A percentile compares a stretch with the other conserved stretches of the same genome.
These are phyloP conservation scores for Egretta garzetta DNA, from an alignment of 2,113 vertebrate species.

Conservation along the genomic window DNA sequence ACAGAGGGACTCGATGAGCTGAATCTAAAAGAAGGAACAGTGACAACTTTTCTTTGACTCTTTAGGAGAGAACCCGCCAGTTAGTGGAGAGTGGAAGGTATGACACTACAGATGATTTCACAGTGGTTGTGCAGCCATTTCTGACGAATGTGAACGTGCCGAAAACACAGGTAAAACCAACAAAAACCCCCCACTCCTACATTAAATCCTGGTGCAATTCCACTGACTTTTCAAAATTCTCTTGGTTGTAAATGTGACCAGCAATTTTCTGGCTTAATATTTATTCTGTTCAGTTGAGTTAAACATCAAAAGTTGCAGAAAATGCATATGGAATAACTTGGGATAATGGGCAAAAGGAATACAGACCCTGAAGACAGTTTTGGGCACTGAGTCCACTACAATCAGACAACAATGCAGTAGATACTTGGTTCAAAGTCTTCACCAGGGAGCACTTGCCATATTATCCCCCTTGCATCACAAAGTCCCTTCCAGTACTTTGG, in stretches of 20 bases:
- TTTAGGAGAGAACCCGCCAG: conserved; percentile 58
- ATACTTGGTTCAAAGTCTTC: background rate
- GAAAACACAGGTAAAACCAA: conserved; percentile 68
- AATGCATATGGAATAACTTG: background rate
- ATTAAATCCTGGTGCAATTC: background rate
- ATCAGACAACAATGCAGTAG: background rate
- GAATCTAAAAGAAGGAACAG: background rate
- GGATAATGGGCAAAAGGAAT: background rate
- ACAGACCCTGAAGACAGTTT: background rate
- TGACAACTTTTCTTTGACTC: background rate
- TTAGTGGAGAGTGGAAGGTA: conserved; percentile 74
- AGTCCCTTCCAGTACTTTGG: background rate
- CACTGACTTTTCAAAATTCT: background rate
- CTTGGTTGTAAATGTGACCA: background rate
- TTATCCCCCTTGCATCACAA: background rate
- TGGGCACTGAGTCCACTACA: background rate
- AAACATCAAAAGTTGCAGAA: background rate
- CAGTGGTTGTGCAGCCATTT: conserved; percentile 79
- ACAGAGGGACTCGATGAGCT: background rate
- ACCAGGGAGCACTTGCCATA: background rate
- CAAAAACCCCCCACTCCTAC: background rate
- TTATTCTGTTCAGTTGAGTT: background rate
- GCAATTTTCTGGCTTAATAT: background rate
- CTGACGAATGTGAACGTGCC: conserved; percentile 58
- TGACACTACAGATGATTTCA: conserved; percentile 76